phyloP scores from a whole-genome alignment of 1,140 invertebrate genomes.

The Potamilus streckersoni region DNA sequence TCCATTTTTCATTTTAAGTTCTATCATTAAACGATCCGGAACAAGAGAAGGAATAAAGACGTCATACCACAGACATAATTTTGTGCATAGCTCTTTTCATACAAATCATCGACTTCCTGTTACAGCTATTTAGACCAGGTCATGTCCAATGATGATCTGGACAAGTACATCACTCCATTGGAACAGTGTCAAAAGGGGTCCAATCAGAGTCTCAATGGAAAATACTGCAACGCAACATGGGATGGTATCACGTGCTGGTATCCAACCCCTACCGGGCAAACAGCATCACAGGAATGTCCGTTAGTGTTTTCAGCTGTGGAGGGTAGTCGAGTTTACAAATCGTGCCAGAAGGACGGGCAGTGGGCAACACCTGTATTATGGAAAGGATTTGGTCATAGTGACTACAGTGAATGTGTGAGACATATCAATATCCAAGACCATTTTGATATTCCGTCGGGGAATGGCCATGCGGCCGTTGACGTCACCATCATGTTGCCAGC shows the following conservation, averaged over 20 bases:
- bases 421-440: conserved; percentile 13
- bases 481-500: too few species aligned
- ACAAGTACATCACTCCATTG: too few species aligned
- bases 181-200: too few species aligned
- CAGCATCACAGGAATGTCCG: conserved; percentile 79
- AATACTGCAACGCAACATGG: conserved; percentile 39
- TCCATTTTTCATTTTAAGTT: too few species aligned
- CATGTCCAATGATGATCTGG: too few species aligned
- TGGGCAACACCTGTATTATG: conserved; percentile 8
- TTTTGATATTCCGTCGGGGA: conserved; percentile 7
- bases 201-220: too few species aligned
- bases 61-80: too few species aligned
- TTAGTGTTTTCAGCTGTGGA: conserved; percentile 6
- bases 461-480: neutral
- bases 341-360: conserved; percentile 4
- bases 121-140: too few species aligned
- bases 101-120: too few species aligned
- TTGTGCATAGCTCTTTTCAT: too few species aligned
- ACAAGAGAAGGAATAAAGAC: too few species aligned
- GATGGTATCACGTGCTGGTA: conserved; percentile 86
- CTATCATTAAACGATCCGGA: too few species aligned
- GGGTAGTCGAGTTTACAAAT: conserved; percentile 7
- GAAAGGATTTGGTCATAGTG: conserved; percentile 25
- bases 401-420: conserved; percentile 19
- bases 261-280: conserved; percentile 74